Conservation (phyloP, 2,888 invertebrate species). For the Leptodirus hochenwartii region DNA sequence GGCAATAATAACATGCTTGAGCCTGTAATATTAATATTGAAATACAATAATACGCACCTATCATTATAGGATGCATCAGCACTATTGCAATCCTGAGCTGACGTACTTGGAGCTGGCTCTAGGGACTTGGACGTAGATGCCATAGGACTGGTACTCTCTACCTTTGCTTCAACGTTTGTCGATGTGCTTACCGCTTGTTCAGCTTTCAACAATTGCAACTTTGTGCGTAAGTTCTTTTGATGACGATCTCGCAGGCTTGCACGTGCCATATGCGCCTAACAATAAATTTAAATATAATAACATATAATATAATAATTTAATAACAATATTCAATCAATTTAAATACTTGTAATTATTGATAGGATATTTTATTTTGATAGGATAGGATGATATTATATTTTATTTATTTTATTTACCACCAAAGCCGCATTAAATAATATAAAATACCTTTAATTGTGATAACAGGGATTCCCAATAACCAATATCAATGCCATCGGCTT, state of each 20-base stretch:
- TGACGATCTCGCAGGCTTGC: constrained; percentile 84
- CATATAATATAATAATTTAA: too few species aligned
- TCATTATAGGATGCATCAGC: neutral
- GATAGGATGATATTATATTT: too few species aligned
- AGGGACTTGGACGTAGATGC: too few species aligned
- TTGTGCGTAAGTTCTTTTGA: constrained; percentile 72
- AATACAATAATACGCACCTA: neutral
- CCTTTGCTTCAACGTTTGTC: neutral
- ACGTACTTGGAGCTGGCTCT: constrained; percentile 1
- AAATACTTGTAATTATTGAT: neutral
- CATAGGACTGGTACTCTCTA: too few species aligned
- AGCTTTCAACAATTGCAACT: constrained; percentile 76
- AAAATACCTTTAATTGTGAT: constrained; percentile 85
- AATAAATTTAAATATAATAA: too few species aligned
- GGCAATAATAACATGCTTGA: neutral
- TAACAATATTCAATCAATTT: neutral
- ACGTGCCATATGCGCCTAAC: constrained; percentile 75
- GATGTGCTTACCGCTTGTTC: constrained; percentile 39
- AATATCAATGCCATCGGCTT: constrained; percentile 82
- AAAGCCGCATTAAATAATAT: too few species aligned
- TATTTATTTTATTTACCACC: too few species aligned
- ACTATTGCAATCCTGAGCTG: constrained; percentile 3
- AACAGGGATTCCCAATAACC: constrained; percentile 96
- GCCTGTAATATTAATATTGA: neutral
- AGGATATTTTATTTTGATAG: too few species aligned